Evolutionary conservation across 2,888 invertebrate genomes (phyloP), one percentile per base, ranked within the genome.

Genomic region (Temnothorax rugatulus): DNA sequence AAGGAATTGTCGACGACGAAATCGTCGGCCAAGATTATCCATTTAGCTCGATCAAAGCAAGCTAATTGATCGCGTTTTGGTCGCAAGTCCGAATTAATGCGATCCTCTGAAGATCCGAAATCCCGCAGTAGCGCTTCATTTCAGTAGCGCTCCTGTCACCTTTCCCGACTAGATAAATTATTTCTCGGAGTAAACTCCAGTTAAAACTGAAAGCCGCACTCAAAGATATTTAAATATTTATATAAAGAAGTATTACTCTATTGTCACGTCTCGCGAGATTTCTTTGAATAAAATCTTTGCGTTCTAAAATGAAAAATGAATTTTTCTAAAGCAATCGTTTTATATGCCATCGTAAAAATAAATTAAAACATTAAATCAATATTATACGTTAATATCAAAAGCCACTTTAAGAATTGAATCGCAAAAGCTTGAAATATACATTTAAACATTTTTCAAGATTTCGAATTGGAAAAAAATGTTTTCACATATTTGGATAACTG

Each of bases 11-110:
- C 64, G 83, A 34, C 47, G 81, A 52, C 54, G 81, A 63, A 89
- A 88, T 88, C 85, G 83, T 85, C n/a, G 82, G n/a, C 79, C 81
- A 87, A 81, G 83, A 89, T 88, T 89, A 88, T 85, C 89, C 83
- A 69, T 74, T 89, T 88, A 83, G 64, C 85, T 89, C 85, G 88
- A 87, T 89, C 84, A 86, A 88, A 85, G 83, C 59, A 64, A 68
- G 69, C 74, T 86, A 90, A 82, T 88, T 88, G 90, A 89, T 90
- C 76, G 86, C 84, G 82, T 88, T 88, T 87, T 83, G 76, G 25
- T 59, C 73, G 29, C 83, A 63, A 34, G 54, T 54, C 41, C 47
- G 38, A 59, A 38, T 89, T 89, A 87, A 87, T 82, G 41, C 77
- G 77, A 87, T 85, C 85, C 79, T 83, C 63, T 9, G 57, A 47